Percentiles rank a stretch among this genome's conserved stretches.
Conservation (phyloP, 2,888 invertebrate species). For the Aleiodes alternator region DNA sequence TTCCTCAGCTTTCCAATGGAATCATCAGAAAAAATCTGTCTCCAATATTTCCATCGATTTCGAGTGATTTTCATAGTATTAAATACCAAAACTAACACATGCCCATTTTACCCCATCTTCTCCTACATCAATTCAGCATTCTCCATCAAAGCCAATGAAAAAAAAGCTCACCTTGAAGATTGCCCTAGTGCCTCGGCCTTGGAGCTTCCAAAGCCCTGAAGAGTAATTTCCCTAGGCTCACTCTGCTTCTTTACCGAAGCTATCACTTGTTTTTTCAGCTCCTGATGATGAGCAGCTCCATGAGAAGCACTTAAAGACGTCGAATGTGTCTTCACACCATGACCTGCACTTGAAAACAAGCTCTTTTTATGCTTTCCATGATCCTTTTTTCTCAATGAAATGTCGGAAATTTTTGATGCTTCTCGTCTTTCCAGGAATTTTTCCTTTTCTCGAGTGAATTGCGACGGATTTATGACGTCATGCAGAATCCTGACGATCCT, state of each 20-base stretch:
- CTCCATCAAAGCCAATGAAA: not conserved
- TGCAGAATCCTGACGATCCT: slow-evolving; percentile 44
- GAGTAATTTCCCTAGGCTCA: slow-evolving; percentile 2
- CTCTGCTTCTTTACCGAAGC: not conserved
- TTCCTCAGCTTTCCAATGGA: no score
- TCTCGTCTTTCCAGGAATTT: slow-evolving; percentile 13
- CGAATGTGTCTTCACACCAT: slow-evolving; percentile 6
- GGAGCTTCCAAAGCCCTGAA: slow-evolving; percentile 1
- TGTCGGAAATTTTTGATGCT: not conserved
- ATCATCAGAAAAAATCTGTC: no score
- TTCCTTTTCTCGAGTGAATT: not conserved
- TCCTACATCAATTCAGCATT: no score
- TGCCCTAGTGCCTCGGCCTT: not conserved
- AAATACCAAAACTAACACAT: no score
- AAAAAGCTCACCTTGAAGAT: not conserved
- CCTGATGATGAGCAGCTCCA: not conserved
- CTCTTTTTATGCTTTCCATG: slow-evolving; percentile 1
- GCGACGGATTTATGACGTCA: slow-evolving; percentile 9
- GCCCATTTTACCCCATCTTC: no score
- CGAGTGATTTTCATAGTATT: no score
- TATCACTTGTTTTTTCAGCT: not conserved
- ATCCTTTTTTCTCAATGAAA: not conserved
- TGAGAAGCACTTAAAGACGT: not conserved
- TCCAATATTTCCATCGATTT: no score
- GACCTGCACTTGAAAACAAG: not conserved